Evolutionary conservation across 2,113 vertebrate genomes (phyloP).

Genomic region (Cochlearius cochlearius): DNA sequence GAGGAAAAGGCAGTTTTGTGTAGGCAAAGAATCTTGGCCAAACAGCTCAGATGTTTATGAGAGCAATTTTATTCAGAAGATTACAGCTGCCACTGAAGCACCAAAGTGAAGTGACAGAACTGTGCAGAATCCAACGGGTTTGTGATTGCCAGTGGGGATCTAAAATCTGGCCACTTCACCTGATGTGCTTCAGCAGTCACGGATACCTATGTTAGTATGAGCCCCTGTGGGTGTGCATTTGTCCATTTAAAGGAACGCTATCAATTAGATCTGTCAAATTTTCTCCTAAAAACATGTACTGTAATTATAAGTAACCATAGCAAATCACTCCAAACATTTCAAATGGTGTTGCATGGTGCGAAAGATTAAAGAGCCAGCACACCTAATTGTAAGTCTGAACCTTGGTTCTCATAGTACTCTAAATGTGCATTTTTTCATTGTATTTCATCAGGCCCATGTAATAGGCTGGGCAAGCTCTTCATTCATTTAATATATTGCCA

Average conservation of each 20-base stretch:
- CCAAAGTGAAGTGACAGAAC: slow-evolving; percentile 19
- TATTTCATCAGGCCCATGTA: not conserved
- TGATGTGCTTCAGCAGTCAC: not conserved
- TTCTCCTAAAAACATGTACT: not conserved
- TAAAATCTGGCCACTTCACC: not conserved
- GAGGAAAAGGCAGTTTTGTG: not conserved
- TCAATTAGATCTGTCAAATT: not conserved
- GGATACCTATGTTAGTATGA: not conserved
- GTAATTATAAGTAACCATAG: not conserved
- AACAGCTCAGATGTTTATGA: slow-evolving; percentile 15
- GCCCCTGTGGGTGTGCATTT: not conserved
- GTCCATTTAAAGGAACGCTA: not conserved
- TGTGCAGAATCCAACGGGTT: not conserved
- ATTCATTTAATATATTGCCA: not conserved
- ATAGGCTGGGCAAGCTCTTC: not conserved
- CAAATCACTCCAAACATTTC: not conserved
- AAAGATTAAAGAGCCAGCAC: not conserved
- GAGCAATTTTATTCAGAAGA: not conserved
- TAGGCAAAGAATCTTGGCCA: not conserved
- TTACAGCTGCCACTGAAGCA: slow-evolving; percentile 11
- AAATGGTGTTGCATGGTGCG: not conserved
- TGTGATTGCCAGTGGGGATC: not conserved
- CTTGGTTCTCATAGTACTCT: not conserved
- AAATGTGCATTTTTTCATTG: not conserved
- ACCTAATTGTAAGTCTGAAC: not conserved